Conservation (phyloP, 2,888 invertebrate species). For the Esperia sulphurella region DNA sequence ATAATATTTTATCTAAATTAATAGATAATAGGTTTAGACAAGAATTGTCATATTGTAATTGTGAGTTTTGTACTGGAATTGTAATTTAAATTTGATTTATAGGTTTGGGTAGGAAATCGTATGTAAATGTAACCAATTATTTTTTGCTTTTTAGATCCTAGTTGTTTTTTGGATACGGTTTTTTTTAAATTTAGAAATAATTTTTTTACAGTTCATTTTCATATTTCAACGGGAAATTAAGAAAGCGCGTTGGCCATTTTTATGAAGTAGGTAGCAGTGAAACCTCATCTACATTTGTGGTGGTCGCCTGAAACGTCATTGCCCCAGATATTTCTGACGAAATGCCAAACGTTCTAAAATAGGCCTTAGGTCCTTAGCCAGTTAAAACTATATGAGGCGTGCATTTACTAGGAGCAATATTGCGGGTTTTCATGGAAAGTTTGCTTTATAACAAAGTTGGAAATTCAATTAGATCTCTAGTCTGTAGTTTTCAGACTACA, state of each 20-base stretch:
- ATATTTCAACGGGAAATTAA: background rate
- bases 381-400: constrained; percentile 18
- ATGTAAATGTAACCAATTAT: too few species aligned
- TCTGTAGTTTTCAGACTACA: background rate
- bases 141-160: too few species aligned
- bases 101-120: too few species aligned
- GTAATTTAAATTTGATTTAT: too few species aligned
- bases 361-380: background rate
- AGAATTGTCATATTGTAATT: too few species aligned
- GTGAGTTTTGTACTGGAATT: too few species aligned
- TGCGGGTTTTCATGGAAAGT: constrained; percentile 24
- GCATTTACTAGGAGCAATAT: constrained; percentile 29
- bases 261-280: background rate
- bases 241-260: constrained; percentile 1
- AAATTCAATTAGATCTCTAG: constrained; percentile 29
- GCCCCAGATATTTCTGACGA: constrained; percentile 4
- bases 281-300: constrained; percentile 7
- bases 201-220: too few species aligned
- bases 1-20: too few species aligned
- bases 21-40: too few species aligned
- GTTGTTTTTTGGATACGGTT: background rate
- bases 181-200: too few species aligned
- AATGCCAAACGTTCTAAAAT: background rate
- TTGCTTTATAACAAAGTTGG: constrained; percentile 36
- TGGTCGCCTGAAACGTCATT: background rate